A percentile compares a stretch with the other conserved stretches of the same genome.
These are phyloP conservation scores for Diplodus sargus DNA, from an alignment of 2,797 vertebrate species.

Conservation along the genomic window DNA sequence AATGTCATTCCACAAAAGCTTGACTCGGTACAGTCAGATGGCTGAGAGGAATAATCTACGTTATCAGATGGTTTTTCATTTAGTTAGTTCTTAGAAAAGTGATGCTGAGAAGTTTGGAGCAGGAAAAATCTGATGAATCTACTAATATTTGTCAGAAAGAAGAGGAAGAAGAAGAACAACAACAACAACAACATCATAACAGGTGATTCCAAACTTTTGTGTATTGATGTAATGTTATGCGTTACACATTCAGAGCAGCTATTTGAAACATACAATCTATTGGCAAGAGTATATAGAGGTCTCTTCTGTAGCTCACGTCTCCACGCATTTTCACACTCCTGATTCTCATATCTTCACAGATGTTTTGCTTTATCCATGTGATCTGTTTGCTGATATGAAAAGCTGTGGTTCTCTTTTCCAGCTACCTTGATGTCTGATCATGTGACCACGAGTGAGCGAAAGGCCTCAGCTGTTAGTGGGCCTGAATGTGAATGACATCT, in stretches of 20 bases:
- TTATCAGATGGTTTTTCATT: no score
- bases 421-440: neutral
- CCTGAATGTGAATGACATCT: neutral
- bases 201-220: no score
- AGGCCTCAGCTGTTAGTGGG: neutral
- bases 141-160: no score
- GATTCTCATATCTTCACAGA: neutral
- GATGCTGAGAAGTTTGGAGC: no score
- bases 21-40: no score
- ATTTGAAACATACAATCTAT: neutral
- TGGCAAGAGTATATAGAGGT: no score
- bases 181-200: no score
- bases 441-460: neutral
- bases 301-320: neutral
- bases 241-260: neutral
- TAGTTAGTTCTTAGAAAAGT: no score
- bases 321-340: neutral
- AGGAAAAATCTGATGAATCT: no score
- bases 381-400: conserved; percentile 20
- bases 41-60: no score
- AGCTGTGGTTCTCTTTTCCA: neutral
- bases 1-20: no score
- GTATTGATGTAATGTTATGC: neutral
- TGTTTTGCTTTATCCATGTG: neutral
- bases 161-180: no score